Conservation (phyloP, 1,140 invertebrate genomes). For the Littorina saxatilis region DNA sequence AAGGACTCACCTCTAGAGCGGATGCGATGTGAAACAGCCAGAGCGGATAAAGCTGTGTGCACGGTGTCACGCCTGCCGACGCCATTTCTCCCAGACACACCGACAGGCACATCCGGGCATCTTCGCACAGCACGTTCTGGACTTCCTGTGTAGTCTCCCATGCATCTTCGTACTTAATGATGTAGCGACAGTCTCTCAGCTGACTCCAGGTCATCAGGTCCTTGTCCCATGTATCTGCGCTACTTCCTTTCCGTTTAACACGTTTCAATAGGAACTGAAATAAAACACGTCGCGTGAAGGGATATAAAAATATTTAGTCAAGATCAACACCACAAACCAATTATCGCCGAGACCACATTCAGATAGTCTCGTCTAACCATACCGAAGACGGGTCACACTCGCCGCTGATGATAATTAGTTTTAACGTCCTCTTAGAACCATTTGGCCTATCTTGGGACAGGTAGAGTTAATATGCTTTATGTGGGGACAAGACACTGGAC, state of each 20-base stretch:
- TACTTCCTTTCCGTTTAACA: background rate
- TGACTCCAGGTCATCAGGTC: constrained; percentile 1
- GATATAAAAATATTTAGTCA: no score
- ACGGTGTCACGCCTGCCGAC: background rate
- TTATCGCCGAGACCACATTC: no score
- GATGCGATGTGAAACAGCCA: constrained; percentile 14
- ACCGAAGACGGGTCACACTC: no score
- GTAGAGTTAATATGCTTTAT: no score
- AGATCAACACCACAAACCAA: no score
- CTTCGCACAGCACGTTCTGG: background rate
- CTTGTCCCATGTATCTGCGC: background rate
- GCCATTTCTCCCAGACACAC: background rate
- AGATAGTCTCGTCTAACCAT: no score
- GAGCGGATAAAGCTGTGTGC: background rate
- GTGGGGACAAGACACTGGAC: no score
- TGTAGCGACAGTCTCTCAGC: background rate
- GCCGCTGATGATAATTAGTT: no score
- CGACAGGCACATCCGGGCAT: background rate
- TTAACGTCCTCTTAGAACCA: no score
- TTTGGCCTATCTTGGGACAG: no score
- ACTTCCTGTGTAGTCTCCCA: background rate
- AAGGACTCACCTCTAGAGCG: background rate
- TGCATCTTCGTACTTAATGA: background rate
- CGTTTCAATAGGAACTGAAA: background rate
- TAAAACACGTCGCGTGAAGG: no score